phyloP scores from a whole-genome alignment of 2,888 invertebrate species.

The Rotaria sp. region DNA sequence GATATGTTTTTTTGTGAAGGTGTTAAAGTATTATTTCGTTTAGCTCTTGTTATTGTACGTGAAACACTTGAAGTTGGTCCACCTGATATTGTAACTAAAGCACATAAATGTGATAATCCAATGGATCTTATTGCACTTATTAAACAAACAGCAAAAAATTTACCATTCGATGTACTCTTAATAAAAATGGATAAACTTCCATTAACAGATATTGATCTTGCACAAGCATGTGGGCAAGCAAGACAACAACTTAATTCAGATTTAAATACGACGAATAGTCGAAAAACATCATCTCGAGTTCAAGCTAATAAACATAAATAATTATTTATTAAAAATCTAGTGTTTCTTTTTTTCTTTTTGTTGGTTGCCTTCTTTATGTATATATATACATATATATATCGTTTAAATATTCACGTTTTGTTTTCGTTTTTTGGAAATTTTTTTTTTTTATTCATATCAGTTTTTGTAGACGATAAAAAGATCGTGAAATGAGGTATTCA shows the following conservation, averaged over 20 bases:
- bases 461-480: background rate
- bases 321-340: background rate
- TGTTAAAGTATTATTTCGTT: constrained; percentile 30
- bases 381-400: background rate
- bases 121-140: constrained; percentile 14
- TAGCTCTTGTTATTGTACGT: background rate
- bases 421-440: background rate
- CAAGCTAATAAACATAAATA: background rate
- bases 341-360: background rate
- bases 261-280: background rate
- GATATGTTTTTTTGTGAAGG: constrained; percentile 29
- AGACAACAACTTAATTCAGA: background rate
- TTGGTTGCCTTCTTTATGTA: background rate
- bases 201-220: background rate
- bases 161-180: background rate
- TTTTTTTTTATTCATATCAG: background rate
- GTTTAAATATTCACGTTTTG: constrained; percentile 8
- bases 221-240: constrained; percentile 21
- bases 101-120: constrained; percentile 27
- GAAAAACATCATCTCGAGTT: background rate
- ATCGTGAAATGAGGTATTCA: background rate
- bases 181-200: constrained; percentile 12
- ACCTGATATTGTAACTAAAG: background rate
- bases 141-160: constrained; percentile 8
- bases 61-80: background rate